phyloP scores from a whole-genome alignment of 2,113 vertebrate species.

The Stomatorhinus ivindoensis region DNA sequence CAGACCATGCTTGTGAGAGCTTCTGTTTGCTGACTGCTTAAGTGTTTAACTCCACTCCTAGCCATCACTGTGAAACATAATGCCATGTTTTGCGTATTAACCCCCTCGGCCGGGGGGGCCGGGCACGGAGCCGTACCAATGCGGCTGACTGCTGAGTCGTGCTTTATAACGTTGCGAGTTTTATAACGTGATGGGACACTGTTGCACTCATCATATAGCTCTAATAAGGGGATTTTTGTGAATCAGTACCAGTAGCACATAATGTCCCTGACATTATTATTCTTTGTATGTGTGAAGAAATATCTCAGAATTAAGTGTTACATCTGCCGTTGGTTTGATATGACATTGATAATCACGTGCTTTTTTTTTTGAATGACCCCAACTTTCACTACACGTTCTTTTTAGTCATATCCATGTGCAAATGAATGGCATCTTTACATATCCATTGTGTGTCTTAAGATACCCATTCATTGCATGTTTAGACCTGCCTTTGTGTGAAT shows the following conservation, averaged over 20 bases:
- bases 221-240: not conserved
- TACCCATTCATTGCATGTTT: constrained; percentile 8
- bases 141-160: not conserved
- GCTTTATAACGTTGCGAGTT: not conserved
- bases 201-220: not conserved
- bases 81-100: not conserved
- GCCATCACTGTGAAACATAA: not conserved
- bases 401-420: not conserved
- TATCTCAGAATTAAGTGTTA: not conserved
- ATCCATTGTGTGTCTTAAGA: not conserved
- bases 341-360: not conserved
- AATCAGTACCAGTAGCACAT: not conserved
- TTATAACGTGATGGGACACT: not conserved
- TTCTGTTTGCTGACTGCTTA: not conserved
- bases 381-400: not conserved
- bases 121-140: not conserved
- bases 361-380: not conserved
- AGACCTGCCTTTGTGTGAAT: not conserved
- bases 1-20: not conserved
- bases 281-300: not conserved
- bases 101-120: not conserved
- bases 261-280: not conserved
- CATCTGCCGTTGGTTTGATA: not conserved
- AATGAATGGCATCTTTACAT: not conserved
- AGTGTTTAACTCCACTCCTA: not conserved